These are phyloP conservation scores for Pipa parva DNA, from an alignment of 2,113 vertebrate species.

Conservation along the genomic window DNA sequence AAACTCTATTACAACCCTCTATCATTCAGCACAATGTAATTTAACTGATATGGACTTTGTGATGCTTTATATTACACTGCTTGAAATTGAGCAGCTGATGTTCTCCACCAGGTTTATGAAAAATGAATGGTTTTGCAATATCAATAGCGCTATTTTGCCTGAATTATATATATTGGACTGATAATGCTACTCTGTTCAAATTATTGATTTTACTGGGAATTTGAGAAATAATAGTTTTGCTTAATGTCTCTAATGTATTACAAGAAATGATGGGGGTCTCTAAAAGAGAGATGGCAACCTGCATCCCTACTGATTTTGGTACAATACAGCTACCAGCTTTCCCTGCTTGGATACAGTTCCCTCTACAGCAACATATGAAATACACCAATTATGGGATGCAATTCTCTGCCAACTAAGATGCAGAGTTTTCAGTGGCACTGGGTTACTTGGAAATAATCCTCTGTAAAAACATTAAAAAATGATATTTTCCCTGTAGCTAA, in stretches of 20 bases:
- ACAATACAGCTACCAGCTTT: no score
- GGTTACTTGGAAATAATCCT: no score
- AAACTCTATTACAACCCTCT: constrained; percentile 28
- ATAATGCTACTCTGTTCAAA: constrained; percentile 11
- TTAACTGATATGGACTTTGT: neutral
- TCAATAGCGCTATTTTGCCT: constrained; percentile 17
- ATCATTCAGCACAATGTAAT: constrained; percentile 9
- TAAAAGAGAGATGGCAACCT: no score
- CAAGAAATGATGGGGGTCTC: neutral
- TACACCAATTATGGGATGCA: no score
- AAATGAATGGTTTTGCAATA: constrained; percentile 14
- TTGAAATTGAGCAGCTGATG: constrained; percentile 19
- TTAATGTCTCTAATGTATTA: constrained; percentile 24
- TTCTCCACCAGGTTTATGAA: constrained; percentile 3
- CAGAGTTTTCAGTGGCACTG: no score
- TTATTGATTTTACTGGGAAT: neutral
- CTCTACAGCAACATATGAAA: no score
- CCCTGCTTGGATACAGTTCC: no score
- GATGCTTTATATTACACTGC: constrained; percentile 5
- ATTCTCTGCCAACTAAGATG: no score
- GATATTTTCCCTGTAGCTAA: no score
- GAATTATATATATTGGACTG: constrained; percentile 28
- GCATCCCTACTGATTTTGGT: no score
- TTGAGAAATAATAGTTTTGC: neutral
- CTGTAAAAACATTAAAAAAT: no score